Base-by-base conservation (phyloP, 1,140 invertebrate genomes). In the Trypoxylus dichotomus region DNA sequence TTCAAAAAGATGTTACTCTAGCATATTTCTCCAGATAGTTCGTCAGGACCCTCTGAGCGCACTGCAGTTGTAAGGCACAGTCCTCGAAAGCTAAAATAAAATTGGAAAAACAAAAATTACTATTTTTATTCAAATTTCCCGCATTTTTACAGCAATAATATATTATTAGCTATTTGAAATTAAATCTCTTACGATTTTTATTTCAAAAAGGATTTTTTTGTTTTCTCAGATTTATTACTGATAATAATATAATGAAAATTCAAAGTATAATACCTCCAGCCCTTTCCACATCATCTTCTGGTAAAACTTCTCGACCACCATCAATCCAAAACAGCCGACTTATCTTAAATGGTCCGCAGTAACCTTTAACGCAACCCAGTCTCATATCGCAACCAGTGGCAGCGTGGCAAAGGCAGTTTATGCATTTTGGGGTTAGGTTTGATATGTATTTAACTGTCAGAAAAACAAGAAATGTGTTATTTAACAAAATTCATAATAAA, bases 341-440 rank as follows among this genome's bases (percentile, higher is more conserved):
- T 58, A 92, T 89, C 82, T 90, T 90, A 83, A 90, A 92, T 0
- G 90, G 89, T 0, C 91, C 91, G 80, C 91, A 92, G 83, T 89
- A 89, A 0, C 88, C 89, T 2, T 85, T 87, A 0, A 83, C 86
- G 80, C 90, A 91, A 3, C 84, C 87, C n/a, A 83, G 74, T 7
- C 87, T 83, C 74, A 82, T 82, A 80, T 91, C 89, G 80, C 90
- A 92, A 1, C 86, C 86, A 8, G 87, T 86, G 7, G 89, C 86
- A 3, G 90, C 90, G 77, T 90, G 84, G 79, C 91, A 92, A 5
- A 92, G 83, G 79, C 91, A 92, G 11, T 89, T 86, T 74, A 91
- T 79, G 79, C 91, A 92, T 10, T 87, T 80, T 2, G 88, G 86
- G 25, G 78, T 79, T 21, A 86, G 54, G 76, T 74, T 74, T 29